Conservation (phyloP, 2,888 invertebrate species). For the Drosophila rubida region DNA sequence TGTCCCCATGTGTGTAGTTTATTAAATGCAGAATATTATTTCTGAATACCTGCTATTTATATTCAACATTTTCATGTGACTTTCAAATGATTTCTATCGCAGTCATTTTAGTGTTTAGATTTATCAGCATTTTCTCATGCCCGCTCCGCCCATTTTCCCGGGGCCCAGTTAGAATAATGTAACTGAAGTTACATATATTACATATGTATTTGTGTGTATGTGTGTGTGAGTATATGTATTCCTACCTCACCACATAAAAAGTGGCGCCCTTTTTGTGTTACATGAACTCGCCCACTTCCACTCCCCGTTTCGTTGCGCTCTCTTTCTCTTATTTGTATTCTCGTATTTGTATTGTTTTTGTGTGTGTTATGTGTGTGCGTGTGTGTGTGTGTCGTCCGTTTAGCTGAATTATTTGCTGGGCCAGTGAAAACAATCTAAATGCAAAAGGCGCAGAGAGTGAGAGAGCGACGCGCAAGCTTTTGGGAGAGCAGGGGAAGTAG, state of each 20-base stretch:
- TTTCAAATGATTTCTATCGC: constrained; percentile 33
- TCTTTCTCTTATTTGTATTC: constrained; percentile 18
- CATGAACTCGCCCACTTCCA: constrained; percentile 40
- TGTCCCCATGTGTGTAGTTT: too few relatives aligned
- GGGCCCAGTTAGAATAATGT: constrained; percentile 44
- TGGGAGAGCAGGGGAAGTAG: constrained; percentile 14
- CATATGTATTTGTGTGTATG: constrained; percentile 25
- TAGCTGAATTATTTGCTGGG: constrained; percentile 75
- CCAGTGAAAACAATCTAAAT: constrained; percentile 66
- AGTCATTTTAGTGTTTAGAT: constrained; percentile 43
- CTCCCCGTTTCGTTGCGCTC: constrained; percentile 24
- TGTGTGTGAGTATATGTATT: constrained; percentile 50
- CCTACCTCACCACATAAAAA: constrained; percentile 78
- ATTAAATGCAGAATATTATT: not conserved
- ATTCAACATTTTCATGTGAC: not conserved
- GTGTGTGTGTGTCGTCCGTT: constrained; percentile 51
- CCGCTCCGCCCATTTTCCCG: constrained; percentile 60
- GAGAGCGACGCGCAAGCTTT: constrained; percentile 21
- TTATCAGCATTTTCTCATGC: constrained; percentile 46
- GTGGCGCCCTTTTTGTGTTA: constrained; percentile 72
- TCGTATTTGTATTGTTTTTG: constrained; percentile 36
- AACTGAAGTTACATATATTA: constrained; percentile 38
- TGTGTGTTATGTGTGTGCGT: constrained; percentile 15
- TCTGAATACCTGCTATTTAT: not conserved
- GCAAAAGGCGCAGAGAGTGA: constrained; percentile 32